phyloP scores from a whole-genome alignment of 2,113 vertebrate genomes.

The Dissostichus mawsoni region DNA sequence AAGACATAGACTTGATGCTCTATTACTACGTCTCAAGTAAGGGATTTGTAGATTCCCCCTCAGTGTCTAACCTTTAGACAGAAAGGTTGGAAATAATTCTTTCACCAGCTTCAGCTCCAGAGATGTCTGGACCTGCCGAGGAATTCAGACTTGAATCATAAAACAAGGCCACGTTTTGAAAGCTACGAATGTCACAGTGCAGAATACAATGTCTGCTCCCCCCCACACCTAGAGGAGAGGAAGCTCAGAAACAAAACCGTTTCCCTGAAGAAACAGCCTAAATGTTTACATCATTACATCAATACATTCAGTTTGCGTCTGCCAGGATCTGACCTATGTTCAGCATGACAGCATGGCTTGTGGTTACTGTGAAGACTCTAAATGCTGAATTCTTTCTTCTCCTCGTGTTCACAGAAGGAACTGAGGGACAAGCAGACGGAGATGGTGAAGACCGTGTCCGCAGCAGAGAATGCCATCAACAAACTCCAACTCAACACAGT shows the following conservation, averaged over 20 bases:
- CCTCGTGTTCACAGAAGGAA: slow-evolving; percentile 77
- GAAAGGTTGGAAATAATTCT: background rate
- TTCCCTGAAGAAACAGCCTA: background rate
- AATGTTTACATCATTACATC: slow-evolving; percentile 8
- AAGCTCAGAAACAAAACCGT: background rate
- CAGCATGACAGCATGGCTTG: background rate
- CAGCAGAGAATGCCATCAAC: slow-evolving; percentile 86
- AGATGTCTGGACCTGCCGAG: slow-evolving; percentile 63
- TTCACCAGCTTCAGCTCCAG: background rate
- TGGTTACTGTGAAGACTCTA: slow-evolving; percentile 2
- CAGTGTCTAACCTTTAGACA: background rate
- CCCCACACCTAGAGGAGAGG: background rate
- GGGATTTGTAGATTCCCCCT: background rate
- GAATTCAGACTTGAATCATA: slow-evolving; percentile 51
- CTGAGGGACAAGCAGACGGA: slow-evolving; percentile 78
- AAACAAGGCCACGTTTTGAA: background rate
- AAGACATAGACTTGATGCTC: background rate
- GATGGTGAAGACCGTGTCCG: slow-evolving; percentile 80
- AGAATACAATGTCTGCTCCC: background rate
- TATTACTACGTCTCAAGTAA: background rate
- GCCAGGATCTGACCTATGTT: background rate
- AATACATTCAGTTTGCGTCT: background rate
- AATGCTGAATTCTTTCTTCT: background rate
- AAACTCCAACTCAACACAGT: slow-evolving; percentile 87
- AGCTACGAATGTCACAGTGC: background rate